Base-by-base conservation (phyloP, 2,888 invertebrate genomes). In the Caenorhabditis sinica region DNA sequence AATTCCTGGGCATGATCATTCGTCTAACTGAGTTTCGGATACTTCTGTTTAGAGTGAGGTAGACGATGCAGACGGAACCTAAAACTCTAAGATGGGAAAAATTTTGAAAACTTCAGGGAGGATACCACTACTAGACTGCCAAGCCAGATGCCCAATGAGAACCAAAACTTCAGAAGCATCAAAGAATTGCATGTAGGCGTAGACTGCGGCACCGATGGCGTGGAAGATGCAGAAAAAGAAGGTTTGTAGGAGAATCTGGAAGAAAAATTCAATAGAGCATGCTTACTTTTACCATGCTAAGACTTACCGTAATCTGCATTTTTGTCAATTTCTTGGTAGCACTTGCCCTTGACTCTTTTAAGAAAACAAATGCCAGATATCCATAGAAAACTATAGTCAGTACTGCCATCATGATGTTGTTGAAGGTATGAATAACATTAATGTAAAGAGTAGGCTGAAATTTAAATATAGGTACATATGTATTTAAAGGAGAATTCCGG, bases 21-120 rank as follows among this genome's bases (percentile, higher is more conserved):
- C n/a, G 45, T 23, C n/a, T 49, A 17, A 66, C 65, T 1, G 65
- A 30, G 6, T 49, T 45, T 15, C 30, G 65, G 13, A 66, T 66
- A 1, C 49, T 30, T 1, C 25, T 4, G 25, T 66, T 66, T 2
- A 66, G 30, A 1, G 65, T 45, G 30, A 66, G 17, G n/a, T 49
- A 66, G 49, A 66, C 65, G 1, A 66, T 49, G 13, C 65, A 66
- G n/a, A 66, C 30, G 2, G 65, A 45, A 15, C 49, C 65, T 66
- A 33, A 60, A 56, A 28, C 56, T 56, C 28, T 9, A n/a, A 23
- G 13, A 11, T 30, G n/a, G 2, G n/a, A 36, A 53, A 53, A 25
- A 25, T 23, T 6, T n/a, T n/a, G n/a, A 23, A 53, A 20, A 23
- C 53, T 53, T 20, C 4, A 2, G 53, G 11, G 20, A 53, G 2